Base-by-base conservation (phyloP, 2,797 vertebrate genomes). In the Percopsis omiscomaycus region DNA sequence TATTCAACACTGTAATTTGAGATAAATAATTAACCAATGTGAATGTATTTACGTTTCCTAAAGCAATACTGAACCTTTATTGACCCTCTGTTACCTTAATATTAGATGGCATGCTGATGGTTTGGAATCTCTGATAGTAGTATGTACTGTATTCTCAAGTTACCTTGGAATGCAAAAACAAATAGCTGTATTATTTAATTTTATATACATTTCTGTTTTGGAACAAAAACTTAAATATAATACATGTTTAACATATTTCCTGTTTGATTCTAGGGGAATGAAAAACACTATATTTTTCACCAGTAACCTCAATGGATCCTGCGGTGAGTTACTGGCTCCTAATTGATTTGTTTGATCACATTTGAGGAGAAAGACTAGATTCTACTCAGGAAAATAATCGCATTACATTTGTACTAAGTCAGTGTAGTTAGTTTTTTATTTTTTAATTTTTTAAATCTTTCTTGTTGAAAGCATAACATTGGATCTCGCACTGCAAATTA, bases 271-370 rank as follows among this genome's bases (percentile, higher is more conserved):
- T 73, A 98, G 97, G 95, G 97, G 93, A 60, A 79, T 80, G 3
- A 87, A 86, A 59, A 88, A 91, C 75, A 90, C 83, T 57, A 93
- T 98, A 77, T 96, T 95, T 89, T 95, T 97, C 66, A 95, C 94
- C 65, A 84, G 94, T 61, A 93, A 82, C 74, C 47, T 78, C 50
- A 97, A 97, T 42, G 94, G 92, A 79, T 96, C 97, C 69, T 98
- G 97, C 88, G 91, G 97, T 98, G 89, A 97, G 96, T 95, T 73
- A 75, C 54, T 5, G 50, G 3, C 8, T 2, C 61, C 27, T 22
- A 13, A 29, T 5, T 71, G 67, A 66, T 62, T 32, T 63, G 52
- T 13, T 16, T 55, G 49, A 66, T 59, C 55, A 4, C 27, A 60
- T 10, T 29, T 73, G 1, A 59, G 66, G 57, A 64, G 3, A 59